A percentile compares a stretch with the other conserved stretches of the same genome.
Conservation (phyloP, 2,888 invertebrate genomes). For the Eupithecia inturbata region DNA sequence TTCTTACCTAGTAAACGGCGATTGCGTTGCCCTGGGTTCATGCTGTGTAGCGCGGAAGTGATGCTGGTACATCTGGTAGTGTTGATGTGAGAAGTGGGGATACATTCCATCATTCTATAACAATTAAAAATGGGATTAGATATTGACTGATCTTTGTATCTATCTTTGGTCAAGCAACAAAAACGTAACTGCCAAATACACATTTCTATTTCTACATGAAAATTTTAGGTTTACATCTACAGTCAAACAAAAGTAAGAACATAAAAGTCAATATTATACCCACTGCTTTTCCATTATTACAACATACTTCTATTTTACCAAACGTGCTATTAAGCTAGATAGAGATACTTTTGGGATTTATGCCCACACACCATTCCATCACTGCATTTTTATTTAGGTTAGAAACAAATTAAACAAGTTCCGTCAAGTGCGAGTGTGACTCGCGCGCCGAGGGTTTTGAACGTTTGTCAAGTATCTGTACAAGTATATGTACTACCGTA, state of each 20-base stretch:
- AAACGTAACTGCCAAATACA: background rate
- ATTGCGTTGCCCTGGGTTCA: conserved; percentile 72
- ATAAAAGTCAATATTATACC: background rate
- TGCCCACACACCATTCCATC: background rate
- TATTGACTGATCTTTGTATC: background rate
- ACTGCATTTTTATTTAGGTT: background rate
- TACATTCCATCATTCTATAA: conserved; percentile 80
- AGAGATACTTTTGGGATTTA: conserved; percentile 1
- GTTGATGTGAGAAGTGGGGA: conserved; percentile 80
- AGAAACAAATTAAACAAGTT: too few relatives aligned
- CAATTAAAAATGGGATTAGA: conserved; percentile 26
- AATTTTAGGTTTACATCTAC: background rate
- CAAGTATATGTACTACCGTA: too few relatives aligned
- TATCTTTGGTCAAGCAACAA: background rate
- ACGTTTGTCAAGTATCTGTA: too few relatives aligned
- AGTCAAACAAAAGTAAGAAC: background rate
- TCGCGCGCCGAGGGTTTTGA: too few relatives aligned
- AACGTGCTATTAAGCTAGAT: background rate
- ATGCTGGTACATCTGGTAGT: conserved; percentile 82
- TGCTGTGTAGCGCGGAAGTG: conserved; percentile 80
- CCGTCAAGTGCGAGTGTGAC: too few relatives aligned
- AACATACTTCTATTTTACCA: background rate
- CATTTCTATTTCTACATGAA: background rate
- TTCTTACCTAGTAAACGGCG: conserved; percentile 72
- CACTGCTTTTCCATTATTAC: background rate